Conservation (phyloP, 2,113 vertebrate genomes). For the Saccopteryx leptura region DNA sequence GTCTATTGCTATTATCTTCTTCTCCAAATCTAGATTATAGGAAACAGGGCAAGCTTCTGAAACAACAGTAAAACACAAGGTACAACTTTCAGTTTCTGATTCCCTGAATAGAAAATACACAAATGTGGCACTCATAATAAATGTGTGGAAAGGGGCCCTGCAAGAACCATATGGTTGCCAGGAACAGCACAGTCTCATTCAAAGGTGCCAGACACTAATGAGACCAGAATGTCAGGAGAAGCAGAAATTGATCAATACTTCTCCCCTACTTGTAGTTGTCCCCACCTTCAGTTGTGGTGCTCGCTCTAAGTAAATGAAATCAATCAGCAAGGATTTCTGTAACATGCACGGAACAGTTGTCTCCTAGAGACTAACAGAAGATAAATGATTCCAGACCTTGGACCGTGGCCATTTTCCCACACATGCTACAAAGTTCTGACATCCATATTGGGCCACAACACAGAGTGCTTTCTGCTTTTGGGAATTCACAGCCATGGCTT, state of each 20-base stretch:
- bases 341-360: conserved; percentile 92
- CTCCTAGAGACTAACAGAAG: conserved; percentile 88
- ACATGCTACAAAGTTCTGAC: conserved; percentile 94
- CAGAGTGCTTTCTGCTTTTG: conserved; percentile 83
- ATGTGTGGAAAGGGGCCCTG: conserved; percentile 45
- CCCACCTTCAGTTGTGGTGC: conserved; percentile 70
- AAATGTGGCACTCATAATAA: conserved; percentile 70
- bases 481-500: conserved; percentile 85
- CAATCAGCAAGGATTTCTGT: conserved; percentile 91
- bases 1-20: background rate
- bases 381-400: conserved; percentile 96
- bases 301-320: conserved; percentile 89
- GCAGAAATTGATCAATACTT: conserved; percentile 74
- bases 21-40: conserved; percentile 24
- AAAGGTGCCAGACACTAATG: conserved; percentile 80
- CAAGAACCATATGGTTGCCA: conserved; percentile 52
- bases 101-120: conserved; percentile 41
- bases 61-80: conserved; percentile 44
- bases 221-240: conserved; percentile 77
- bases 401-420: conserved; percentile 94
- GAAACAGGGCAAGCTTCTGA: conserved; percentile 18
- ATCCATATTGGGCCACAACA: conserved; percentile 92
- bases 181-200: conserved; percentile 82
- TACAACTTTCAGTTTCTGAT: conserved; percentile 47
- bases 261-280: conserved; percentile 59